Percentiles rank a stretch among this genome's conserved stretches.
These are phyloP conservation scores for Ennomos erosarius DNA, from an alignment of 2,888 invertebrate species.

Conservation along the genomic window DNA sequence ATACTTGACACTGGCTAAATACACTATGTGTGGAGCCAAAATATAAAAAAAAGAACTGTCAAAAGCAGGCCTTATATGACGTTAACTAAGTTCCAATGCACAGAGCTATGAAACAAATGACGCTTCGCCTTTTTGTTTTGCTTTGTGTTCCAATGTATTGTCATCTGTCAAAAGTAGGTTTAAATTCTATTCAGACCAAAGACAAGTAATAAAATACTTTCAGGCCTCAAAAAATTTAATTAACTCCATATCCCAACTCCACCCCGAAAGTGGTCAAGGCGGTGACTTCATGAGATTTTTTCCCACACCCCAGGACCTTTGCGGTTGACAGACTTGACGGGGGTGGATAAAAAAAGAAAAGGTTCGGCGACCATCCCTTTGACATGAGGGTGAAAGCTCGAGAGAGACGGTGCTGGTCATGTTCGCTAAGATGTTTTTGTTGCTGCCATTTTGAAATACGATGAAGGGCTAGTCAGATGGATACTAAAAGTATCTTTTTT, in stretches of 20 bases:
- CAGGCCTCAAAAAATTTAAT: conserved; percentile 8
- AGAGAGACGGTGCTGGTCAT: conserved; percentile 14
- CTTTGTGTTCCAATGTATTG: conserved; percentile 1
- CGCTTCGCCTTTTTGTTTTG: no score
- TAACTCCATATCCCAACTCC: conserved; percentile 16
- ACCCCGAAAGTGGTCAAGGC: conserved; percentile 26
- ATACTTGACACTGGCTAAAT: no score
- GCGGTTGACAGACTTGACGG: conserved; percentile 39
- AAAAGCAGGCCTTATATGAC: no score
- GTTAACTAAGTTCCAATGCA: no score
- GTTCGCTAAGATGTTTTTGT: conserved; percentile 12
- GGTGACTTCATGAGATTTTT: conserved; percentile 37
- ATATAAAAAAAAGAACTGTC: no score
- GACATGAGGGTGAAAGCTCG: conserved; percentile 33
- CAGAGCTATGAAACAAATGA: no score
- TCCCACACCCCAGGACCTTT: conserved; percentile 23
- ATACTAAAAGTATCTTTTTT: no score
- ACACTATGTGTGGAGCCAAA: no score
- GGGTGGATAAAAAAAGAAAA: conserved; percentile 36
- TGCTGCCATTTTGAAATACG: no score
- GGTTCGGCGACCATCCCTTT: conserved; percentile 28
- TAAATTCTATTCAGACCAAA: neutral
- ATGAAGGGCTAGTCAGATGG: no score
- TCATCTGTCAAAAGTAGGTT: neutral
- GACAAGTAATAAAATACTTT: neutral